A percentile compares a stretch with the other conserved stretches of the same genome.
Conservation (phyloP, 1,140 invertebrate genomes). For the Dendroctonus valens region DNA sequence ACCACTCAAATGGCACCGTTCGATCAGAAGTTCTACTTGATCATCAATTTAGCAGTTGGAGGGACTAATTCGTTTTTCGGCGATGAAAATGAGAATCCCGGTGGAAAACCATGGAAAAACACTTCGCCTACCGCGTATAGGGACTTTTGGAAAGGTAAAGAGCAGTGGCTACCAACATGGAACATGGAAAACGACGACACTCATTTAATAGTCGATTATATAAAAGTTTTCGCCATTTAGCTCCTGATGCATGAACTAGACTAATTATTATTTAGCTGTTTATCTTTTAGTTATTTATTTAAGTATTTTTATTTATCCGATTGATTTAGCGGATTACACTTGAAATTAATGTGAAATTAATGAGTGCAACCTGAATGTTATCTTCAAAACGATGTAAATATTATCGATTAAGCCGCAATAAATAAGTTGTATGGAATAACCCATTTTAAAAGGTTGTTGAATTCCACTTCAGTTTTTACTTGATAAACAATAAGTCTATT, state of each 20-base stretch:
- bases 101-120: slow-evolving; percentile 54
- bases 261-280: too few relatives aligned
- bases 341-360: too few relatives aligned
- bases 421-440: background rate
- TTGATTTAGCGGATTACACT: too few relatives aligned
- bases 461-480: too few relatives aligned
- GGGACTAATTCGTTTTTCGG: slow-evolving; percentile 38
- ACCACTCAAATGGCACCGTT: slow-evolving; percentile 56
- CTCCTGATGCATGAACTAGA: too few relatives aligned
- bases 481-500: too few relatives aligned
- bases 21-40: slow-evolving; percentile 64
- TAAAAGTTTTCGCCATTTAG: slow-evolving; percentile 59
- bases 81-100: slow-evolving; percentile 46
- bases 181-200: slow-evolving; percentile 46
- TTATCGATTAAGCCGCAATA: too few relatives aligned
- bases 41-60: slow-evolving; percentile 56
- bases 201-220: slow-evolving; percentile 59
- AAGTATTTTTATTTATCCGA: too few relatives aligned
- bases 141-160: slow-evolving; percentile 54
- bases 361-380: too few relatives aligned
- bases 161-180: slow-evolving; percentile 57
- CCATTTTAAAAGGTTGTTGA: background rate
- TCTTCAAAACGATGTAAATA: too few relatives aligned
- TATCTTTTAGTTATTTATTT: too few relatives aligned
- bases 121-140: slow-evolving; percentile 38